Conservation (phyloP, 2,797 vertebrate species). For the Platyrinchus mystaceus region DNA sequence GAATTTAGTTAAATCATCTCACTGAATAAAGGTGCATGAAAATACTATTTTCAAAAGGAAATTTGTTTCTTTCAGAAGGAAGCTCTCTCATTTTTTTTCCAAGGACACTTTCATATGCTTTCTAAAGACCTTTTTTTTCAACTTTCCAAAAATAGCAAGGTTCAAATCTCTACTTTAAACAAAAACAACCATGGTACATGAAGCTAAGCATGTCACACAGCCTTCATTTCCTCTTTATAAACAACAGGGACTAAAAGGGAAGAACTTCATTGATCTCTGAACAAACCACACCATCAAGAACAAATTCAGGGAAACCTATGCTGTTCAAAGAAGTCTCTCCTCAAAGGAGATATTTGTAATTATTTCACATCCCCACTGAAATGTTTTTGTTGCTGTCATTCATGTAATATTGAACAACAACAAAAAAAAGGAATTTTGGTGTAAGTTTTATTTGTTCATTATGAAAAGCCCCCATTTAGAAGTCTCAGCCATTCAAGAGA, state of each 20-base stretch:
- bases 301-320: background rate
- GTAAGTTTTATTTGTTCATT: background rate
- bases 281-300: background rate
- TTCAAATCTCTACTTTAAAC: background rate
- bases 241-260: background rate
- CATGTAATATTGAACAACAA: background rate
- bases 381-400: background rate
- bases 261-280: background rate
- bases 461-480: background rate
- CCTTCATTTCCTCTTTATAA: background rate
- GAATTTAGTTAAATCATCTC: background rate
- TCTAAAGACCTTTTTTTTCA: conserved; percentile 13
- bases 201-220: background rate
- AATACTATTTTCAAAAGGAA: background rate
- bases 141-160: background rate
- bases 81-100: background rate
- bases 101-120: conserved; percentile 31
- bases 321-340: background rate
- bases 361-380: background rate
- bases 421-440: background rate
- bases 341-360: background rate
- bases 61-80: background rate
- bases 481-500: background rate
- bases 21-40: background rate
- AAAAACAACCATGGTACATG: background rate